phyloP scores from a whole-genome alignment of 1,140 invertebrate genomes.

The Monomorium pharaonis region DNA sequence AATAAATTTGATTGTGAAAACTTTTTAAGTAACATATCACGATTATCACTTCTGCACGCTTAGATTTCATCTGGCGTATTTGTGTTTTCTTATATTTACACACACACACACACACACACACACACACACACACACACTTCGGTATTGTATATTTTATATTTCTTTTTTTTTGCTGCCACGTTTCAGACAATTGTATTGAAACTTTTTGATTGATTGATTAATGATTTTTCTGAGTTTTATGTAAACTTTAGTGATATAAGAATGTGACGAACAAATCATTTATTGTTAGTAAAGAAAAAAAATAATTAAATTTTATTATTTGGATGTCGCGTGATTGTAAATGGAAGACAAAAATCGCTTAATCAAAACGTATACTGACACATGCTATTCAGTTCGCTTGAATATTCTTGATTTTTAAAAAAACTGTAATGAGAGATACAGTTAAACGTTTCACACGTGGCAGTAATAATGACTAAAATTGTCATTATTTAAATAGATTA shows the following conservation, averaged over 20 bases:
- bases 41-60: conserved; percentile 19
- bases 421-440: not conserved
- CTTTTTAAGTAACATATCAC: conserved; percentile 30
- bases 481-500: conserved; percentile 11
- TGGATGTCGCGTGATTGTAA: not conserved
- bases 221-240: conserved; percentile 9
- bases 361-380: not conserved
- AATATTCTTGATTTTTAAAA: conserved; percentile 19
- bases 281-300: not conserved
- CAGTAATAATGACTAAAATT: conserved; percentile 31
- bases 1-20: not conserved
- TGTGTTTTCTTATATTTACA: conserved; percentile 14
- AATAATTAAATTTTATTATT: not conserved
- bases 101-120: not conserved
- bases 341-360: not conserved
- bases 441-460: conserved; percentile 16
- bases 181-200: not conserved
- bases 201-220: not conserved
- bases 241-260: conserved; percentile 13
- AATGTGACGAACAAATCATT: not conserved
- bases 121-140: too few species aligned
- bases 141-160: not conserved
- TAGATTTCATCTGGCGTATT: conserved; percentile 26
- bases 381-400: not conserved
- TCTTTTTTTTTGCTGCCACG: not conserved